phyloP scores from a whole-genome alignment of 2,888 invertebrate genomes.

The Apamea crenata region DNA sequence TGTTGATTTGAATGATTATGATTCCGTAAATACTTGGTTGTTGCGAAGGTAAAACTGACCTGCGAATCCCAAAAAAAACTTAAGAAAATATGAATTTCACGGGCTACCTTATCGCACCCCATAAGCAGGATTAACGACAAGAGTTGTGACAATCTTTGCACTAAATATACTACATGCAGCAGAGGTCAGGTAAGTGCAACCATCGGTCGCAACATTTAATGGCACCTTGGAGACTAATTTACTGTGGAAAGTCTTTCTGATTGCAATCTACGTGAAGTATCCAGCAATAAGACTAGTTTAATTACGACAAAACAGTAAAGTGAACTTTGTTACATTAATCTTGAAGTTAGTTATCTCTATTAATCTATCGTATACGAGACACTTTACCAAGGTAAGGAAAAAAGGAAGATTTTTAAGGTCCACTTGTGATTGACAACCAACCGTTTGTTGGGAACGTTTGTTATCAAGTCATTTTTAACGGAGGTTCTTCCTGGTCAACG shows the following conservation, averaged over 20 bases:
- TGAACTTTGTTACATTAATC: neutral
- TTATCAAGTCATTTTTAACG: neutral
- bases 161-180: neutral
- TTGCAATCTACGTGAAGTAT: neutral
- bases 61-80: neutral
- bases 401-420: neutral
- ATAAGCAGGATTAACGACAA: neutral
- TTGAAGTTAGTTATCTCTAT: neutral
- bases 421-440: neutral
- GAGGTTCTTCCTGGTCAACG: neutral
- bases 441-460: neutral
- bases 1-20: neutral
- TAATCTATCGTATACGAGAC: neutral
- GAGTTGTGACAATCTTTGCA: slow-evolving; percentile 1
- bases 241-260: neutral
- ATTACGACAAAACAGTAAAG: slow-evolving; percentile 10
- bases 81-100: neutral
- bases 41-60: neutral
- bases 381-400: neutral
- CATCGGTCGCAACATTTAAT: neutral
- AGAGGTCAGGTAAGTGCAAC: neutral
- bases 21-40: neutral
- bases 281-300: neutral
- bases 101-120: neutral
- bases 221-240: neutral